Evolutionary conservation across 1,140 invertebrate species (phyloP).

Genomic region (Drosophila watanabei): DNA sequence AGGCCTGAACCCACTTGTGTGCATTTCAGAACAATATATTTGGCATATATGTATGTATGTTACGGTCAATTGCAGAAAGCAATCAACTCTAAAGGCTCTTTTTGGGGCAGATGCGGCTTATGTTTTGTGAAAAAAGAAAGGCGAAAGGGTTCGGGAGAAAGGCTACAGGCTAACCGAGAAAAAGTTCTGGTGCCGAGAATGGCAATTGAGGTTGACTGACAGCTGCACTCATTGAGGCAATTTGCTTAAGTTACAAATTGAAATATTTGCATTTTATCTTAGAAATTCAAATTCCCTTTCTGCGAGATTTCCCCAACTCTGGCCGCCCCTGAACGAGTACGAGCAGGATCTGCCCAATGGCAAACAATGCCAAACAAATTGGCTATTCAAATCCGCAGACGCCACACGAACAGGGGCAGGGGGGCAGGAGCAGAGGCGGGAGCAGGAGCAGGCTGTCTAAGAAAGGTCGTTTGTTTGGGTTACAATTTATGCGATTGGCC

Average conservation of each 20-base stretch:
- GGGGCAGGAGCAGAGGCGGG: not conserved
- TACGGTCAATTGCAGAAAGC: slow-evolving; percentile 69
- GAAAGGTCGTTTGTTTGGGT: slow-evolving; percentile 40
- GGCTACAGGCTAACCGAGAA: not conserved
- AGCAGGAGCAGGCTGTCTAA: slow-evolving; percentile 22
- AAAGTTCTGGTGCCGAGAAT: slow-evolving; percentile 10
- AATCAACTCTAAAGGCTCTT: slow-evolving; percentile 72
- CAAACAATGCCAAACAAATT: slow-evolving; percentile 84
- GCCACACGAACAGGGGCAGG: slow-evolving; percentile 36
- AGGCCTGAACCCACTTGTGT: slow-evolving; percentile 4
- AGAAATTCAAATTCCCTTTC: slow-evolving; percentile 75
- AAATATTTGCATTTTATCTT: slow-evolving; percentile 85
- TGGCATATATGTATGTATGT: slow-evolving; percentile 35
- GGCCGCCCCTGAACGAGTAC: not conserved
- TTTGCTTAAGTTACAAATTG: slow-evolving; percentile 85
- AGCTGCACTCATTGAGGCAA: slow-evolving; percentile 84
- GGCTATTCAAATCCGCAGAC: slow-evolving; percentile 83
- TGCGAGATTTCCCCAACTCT: slow-evolving; percentile 23
- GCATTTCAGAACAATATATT: slow-evolving; percentile 17
- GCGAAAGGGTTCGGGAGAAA: not conserved
- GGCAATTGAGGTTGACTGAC: slow-evolving; percentile 66
- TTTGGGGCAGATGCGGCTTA: slow-evolving; percentile 27
- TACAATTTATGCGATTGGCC: slow-evolving; percentile 78
- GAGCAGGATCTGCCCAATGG: slow-evolving; percentile 57
- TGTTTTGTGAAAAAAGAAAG: slow-evolving; percentile 13